phyloP scores from a whole-genome alignment of 2,113 vertebrate species.

The Oncorhynchus keta region DNA sequence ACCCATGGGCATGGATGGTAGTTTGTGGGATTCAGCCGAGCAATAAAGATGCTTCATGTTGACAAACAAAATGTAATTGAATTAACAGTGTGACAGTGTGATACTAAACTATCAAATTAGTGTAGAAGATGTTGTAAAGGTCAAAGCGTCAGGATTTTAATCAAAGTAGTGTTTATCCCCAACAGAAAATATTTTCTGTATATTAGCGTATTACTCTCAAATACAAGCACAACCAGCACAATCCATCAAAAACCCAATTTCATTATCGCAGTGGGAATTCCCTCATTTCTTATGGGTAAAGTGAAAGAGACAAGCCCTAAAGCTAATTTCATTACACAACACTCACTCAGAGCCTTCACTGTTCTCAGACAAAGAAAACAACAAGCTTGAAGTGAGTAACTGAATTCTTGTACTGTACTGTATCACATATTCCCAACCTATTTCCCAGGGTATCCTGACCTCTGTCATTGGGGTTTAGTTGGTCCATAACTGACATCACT shows the following conservation, averaged over 20 bases:
- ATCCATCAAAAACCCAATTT: too few relatives aligned
- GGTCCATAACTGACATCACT: neutral
- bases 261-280: neutral
- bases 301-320: neutral
- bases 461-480: neutral
- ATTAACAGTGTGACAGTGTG: neutral
- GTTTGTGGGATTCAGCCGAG: slow-evolving; percentile 13
- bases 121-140: neutral
- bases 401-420: neutral
- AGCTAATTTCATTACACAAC: neutral
- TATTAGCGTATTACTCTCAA: too few relatives aligned
- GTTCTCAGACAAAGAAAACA: neutral
- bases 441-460: neutral
- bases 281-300: neutral
- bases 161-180: too few relatives aligned
- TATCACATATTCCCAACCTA: neutral
- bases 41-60: slow-evolving; percentile 16
- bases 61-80: neutral
- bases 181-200: too few relatives aligned
- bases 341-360: neutral
- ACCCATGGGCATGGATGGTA: slow-evolving; percentile 30
- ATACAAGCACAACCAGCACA: too few relatives aligned
- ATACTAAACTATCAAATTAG: neutral
- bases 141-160: too few relatives aligned
- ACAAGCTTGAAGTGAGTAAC: neutral